Evolutionary conservation across 2,888 invertebrate species (phyloP), one percentile per base, ranked within the genome.

Genomic region (Congeria kusceri): DNA sequence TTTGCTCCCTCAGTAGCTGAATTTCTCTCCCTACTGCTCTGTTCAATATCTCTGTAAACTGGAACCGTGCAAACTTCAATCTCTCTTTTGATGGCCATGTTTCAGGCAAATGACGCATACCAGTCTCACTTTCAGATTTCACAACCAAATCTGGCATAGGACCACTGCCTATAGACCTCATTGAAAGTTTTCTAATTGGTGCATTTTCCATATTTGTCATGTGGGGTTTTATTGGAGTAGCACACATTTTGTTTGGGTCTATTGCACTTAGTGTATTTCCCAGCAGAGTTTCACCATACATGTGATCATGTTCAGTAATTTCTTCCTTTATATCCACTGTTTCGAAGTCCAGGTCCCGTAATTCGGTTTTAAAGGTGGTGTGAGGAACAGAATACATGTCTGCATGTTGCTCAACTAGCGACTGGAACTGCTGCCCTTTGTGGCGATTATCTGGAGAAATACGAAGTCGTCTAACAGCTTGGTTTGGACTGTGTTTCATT

Each of bases 41-140:
- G 20, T 84, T 84, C 27, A 89, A 59, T 11, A 84, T 80, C 58
- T 84, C 59, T 62, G 63, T 74, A 72, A 89, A 89, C 65, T 85
- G 77, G 27, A 73, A 80, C n/a, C 89, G 65, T 5, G 87, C 88
- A 80, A 80, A 85, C 73, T 86, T 87, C 28, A 89, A 75, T 65
- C 82, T 83, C 39, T 88, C 87, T 69, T 83, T 87, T 13, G 88
- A 76, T 11, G 86, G 86, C 83, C 86, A 86, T 0, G 69, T 66
- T 63, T 66, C 61, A 39, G 64, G 39, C 32, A 32, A 49, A 44
- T 64, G 65, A 27, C 32, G 46, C 7, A 56, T 32, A 39, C 63
- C 32, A n/a, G 32, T 4, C 11, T 61, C 25, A 56, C 69, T 80
- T 53, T 57, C 76, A 29, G 64, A 63, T 44, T 76, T 73, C 23